Percentiles rank a stretch among this genome's conserved stretches.
These are phyloP conservation scores for Benitochromis conjunctus DNA, from an alignment of 2,113 vertebrate species.

Conservation along the genomic window DNA sequence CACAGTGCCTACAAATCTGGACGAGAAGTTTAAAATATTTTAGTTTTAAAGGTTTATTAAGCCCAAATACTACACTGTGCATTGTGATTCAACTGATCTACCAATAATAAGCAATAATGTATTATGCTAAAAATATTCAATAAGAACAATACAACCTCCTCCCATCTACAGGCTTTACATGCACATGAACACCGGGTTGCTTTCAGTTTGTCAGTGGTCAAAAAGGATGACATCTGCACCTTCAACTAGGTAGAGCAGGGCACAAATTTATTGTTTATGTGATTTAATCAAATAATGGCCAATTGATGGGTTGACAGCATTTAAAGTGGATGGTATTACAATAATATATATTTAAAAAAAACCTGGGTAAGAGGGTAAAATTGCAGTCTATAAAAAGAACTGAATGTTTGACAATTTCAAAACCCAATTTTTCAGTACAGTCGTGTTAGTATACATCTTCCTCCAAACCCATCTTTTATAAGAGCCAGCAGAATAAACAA, in stretches of 20 bases:
- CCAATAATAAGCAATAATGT: background rate
- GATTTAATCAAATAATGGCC: background rate
- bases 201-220: background rate
- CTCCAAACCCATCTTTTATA: background rate
- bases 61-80: background rate
- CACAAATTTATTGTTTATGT: background rate
- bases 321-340: background rate
- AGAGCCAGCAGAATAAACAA: slow-evolving; percentile 16
- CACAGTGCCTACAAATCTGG: fast-evolving
- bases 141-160: too few relatives aligned
- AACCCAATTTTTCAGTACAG: background rate
- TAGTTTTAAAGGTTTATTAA: background rate
- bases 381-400: background rate
- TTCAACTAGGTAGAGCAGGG: background rate
- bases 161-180: background rate
- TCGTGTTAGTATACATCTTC: background rate
- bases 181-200: background rate
- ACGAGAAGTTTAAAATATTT: background rate
- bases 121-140: background rate
- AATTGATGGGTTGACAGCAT: background rate
- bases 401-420: background rate
- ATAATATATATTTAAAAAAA: background rate
- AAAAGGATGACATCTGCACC: background rate
- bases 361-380: background rate
- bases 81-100: background rate